These are phyloP conservation scores for Eulemur rufifrons DNA, from an alignment of 2,113 vertebrate genomes.

Conservation along the genomic window DNA sequence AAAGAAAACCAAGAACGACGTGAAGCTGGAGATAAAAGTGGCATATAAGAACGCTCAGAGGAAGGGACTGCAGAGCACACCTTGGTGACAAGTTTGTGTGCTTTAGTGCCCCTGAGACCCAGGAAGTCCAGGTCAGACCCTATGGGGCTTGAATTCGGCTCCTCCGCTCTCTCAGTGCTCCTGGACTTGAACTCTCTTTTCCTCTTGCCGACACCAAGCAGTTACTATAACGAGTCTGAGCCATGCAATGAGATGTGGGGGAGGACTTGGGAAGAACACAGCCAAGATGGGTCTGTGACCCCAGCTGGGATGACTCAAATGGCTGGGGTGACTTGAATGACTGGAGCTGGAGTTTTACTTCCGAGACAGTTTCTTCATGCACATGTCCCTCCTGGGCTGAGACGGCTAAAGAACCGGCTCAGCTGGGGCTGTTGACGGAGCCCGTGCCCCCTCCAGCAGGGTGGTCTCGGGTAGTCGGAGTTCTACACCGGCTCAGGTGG, in stretches of 20 bases:
- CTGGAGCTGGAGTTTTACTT: not conserved
- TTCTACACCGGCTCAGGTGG: not conserved
- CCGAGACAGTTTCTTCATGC: not conserved
- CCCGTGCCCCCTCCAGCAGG: not conserved
- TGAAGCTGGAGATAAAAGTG: not conserved
- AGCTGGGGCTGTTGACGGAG: fast-evolving
- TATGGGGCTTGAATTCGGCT: not conserved
- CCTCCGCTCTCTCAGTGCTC: not conserved
- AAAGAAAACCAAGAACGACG: not conserved
- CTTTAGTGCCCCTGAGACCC: not conserved
- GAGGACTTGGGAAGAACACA: not conserved
- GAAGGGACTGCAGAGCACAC: not conserved
- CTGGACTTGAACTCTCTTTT: not conserved
- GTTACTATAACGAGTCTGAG: not conserved
- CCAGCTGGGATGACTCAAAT: not conserved
- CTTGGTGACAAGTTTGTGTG: not conserved
- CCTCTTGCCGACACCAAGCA: not conserved
- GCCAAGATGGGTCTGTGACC: not conserved
- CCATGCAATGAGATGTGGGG: not conserved
- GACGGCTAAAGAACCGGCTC: not conserved
- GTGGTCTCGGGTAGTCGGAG: not conserved
- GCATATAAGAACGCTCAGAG: too few species aligned
- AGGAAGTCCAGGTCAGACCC: not conserved
- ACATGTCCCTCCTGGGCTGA: not conserved
- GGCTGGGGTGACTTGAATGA: not conserved